Conservation (phyloP, 2,113 vertebrate genomes). For the Microcebus lehilahytsara region DNA sequence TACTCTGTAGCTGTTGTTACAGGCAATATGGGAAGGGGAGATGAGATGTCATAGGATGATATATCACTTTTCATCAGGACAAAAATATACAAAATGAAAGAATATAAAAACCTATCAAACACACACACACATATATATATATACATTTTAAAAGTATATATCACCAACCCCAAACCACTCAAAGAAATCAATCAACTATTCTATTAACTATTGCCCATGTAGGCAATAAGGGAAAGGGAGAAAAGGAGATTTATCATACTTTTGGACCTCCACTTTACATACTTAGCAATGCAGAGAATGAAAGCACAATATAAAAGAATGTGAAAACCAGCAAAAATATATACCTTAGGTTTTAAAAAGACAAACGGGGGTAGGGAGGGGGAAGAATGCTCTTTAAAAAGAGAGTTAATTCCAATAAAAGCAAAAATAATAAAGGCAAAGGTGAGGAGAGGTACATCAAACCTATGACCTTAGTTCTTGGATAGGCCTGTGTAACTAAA, state of each 20-base stretch:
- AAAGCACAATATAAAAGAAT: constrained; percentile 36
- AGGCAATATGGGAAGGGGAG: background rate
- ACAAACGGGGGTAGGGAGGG: background rate
- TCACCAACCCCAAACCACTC: background rate
- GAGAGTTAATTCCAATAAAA: background rate
- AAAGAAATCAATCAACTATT: background rate
- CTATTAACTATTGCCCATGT: background rate
- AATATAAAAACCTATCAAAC: constrained; percentile 49
- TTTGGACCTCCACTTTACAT: background rate
- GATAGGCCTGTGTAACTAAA: background rate
- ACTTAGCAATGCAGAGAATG: background rate
- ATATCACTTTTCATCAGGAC: constrained; percentile 14
- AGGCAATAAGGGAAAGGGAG: background rate
- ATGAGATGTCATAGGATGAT: background rate
- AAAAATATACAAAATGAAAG: constrained; percentile 21
- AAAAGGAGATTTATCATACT: background rate
- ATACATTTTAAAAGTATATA: background rate
- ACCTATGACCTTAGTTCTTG: background rate
- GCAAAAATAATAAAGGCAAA: background rate
- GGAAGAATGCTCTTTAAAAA: background rate
- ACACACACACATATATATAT: background rate
- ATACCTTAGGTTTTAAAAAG: background rate
- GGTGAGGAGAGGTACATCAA: background rate
- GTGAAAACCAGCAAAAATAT: constrained; percentile 1
- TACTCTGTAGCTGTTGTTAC: background rate